These are phyloP conservation scores for Acanthosoma haemorrhoidale DNA, from an alignment of 2,888 invertebrate genomes.

Conservation along the genomic window DNA sequence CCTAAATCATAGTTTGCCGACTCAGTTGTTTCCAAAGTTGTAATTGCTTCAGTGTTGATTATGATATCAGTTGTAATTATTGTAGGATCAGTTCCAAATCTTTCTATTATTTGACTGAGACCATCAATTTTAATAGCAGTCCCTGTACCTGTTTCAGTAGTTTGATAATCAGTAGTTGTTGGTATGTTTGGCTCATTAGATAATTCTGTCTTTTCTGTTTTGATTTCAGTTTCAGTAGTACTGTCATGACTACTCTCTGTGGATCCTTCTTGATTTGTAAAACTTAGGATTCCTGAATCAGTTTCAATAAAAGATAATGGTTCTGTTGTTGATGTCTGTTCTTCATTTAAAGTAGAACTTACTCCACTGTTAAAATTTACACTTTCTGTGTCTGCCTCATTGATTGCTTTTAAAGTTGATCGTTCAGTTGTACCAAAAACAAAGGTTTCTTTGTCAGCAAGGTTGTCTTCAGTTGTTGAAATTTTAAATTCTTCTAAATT, in stretches of 20 bases:
- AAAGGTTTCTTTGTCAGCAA: conserved; percentile 11
- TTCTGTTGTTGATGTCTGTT: background rate
- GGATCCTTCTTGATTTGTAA: background rate
- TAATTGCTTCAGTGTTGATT: background rate
- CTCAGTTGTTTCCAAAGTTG: background rate
- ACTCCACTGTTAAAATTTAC: too few species aligned
- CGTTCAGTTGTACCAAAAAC: background rate
- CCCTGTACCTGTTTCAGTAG: background rate
- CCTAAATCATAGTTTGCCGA: too few species aligned
- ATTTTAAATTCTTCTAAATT: background rate
- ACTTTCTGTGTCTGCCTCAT: too few species aligned
- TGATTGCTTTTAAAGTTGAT: background rate
- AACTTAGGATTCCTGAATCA: background rate
- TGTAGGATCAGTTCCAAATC: background rate
- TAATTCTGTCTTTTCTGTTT: background rate
- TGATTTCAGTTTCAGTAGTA: background rate
- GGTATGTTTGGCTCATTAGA: background rate
- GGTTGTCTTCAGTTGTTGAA: conserved; percentile 28
- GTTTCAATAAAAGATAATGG: background rate
- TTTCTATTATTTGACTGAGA: background rate
- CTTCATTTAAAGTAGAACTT: too few species aligned
- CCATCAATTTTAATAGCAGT: background rate
- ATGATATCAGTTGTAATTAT: background rate
- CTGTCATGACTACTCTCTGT: background rate
- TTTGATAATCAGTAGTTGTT: background rate